phyloP scores from a whole-genome alignment of 2,888 invertebrate species.

The Labia minor region DNA sequence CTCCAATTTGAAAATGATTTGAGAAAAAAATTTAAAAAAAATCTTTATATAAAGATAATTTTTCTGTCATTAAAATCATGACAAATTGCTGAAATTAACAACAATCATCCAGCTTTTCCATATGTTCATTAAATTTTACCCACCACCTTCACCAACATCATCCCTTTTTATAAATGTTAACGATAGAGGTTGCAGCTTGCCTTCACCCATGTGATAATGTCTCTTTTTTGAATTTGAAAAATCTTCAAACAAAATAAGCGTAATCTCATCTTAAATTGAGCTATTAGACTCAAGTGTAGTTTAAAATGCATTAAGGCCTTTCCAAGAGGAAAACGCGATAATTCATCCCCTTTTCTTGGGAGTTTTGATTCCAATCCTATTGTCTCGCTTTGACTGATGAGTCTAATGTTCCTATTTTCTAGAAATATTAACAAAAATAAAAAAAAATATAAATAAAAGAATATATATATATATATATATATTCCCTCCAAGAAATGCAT shows the following conservation, averaged over 20 bases:
- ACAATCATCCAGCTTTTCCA: too few relatives aligned
- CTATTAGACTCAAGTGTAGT: not conserved
- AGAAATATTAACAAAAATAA: too few relatives aligned
- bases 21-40: too few relatives aligned
- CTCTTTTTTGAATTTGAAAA: not conserved
- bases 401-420: too few relatives aligned
- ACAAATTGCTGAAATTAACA: not conserved
- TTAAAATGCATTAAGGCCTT: slow-evolving; percentile 2
- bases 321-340: not conserved
- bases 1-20: too few relatives aligned
- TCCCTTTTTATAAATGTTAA: not conserved
- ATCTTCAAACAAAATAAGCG: not conserved
- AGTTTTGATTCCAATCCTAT: too few relatives aligned
- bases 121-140: not conserved
- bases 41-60: not conserved
- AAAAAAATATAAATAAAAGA: too few relatives aligned
- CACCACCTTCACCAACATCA: not conserved
- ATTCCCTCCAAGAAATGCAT: too few relatives aligned
- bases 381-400: too few relatives aligned
- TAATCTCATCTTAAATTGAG: not conserved
- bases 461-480: too few relatives aligned
- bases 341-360: not conserved
- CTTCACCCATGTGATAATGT: not conserved
- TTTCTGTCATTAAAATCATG: not conserved
- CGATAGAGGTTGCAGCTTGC: not conserved